Percentiles rank a stretch among this genome's conserved stretches.
phyloP scores from a whole-genome alignment of 2,888 invertebrate genomes.

The Pseudococcus viburni region DNA sequence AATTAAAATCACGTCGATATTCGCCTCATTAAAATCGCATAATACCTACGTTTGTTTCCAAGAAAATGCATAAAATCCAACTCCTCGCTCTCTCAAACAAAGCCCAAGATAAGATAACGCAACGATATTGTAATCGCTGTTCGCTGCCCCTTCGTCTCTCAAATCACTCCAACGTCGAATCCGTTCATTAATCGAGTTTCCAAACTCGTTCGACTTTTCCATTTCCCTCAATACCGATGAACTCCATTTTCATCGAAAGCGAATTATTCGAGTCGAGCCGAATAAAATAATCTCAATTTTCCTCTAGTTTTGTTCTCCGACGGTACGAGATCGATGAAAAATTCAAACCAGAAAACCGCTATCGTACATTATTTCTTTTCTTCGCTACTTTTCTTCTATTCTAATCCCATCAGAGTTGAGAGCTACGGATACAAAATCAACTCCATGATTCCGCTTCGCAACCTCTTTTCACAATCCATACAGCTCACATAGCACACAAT shows the following conservation, averaged over 20 bases:
- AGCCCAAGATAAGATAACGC: neutral
- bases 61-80: neutral
- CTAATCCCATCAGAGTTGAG: neutral
- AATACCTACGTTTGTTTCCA: neutral
- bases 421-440: neutral
- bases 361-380: too few species aligned
- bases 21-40: slow-evolving; percentile 16
- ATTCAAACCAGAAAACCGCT: neutral
- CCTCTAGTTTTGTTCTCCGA: neutral
- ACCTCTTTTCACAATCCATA: slow-evolving; percentile 12
- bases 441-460: slow-evolving; percentile 25
- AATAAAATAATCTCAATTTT: neutral
- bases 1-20: slow-evolving; percentile 21
- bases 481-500: neutral
- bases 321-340: neutral
- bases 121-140: slow-evolving; percentile 1
- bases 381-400: neutral
- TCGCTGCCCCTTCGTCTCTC: neutral
- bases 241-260: neutral
- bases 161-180: neutral
- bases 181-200: neutral
- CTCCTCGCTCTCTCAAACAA: neutral
- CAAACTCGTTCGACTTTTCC: neutral
- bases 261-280: neutral
- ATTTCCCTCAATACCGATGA: too few species aligned